Base-by-base conservation (phyloP, 2,888 invertebrate genomes). In the Epistrophe grossulariae region DNA sequence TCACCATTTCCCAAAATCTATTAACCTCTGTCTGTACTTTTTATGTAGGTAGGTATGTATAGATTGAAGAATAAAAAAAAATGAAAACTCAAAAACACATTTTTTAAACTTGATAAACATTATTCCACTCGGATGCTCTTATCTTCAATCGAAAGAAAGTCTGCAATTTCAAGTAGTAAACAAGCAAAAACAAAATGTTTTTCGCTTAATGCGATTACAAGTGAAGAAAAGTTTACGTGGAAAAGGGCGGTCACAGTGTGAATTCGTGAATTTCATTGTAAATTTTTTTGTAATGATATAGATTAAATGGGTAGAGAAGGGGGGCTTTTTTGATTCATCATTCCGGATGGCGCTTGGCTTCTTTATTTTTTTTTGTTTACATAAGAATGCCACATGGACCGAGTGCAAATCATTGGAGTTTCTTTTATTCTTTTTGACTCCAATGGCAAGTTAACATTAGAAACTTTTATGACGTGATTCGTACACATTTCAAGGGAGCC, bases 401-500 rank as follows among this genome's bases (percentile, higher is more conserved):
- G 13, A 52, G 52, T 24, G 50, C 6, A 15, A 40, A 50, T 38
- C 1, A 48, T 38, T 52, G 4, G 17, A 28, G n/a, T 13, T 62
- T 62, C 13, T 28, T 24, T 40, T 24, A 38, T 38, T 40, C 6
- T 52, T 13, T 17, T 17, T 38, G 7, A 40, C 28, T 48, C 48
- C 15, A 15, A 19, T 55, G 5, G n/a, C 7, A 85, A 78, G 45
- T 31, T 28, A 57, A 13, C 17, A 35, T 68, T 68, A 24, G 48
- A 50, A 66, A 66, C 31, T 66, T 66, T 31, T 2, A 85, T 85
- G 85, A 85, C 85, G 85, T 82, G 81, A 85, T 64, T 80, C 55
- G 55, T 55, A 31, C 28, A 82, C 70, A 85, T 78, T 85, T 70
- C n/a, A 8, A 50, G 64, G 31, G 55, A 60, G 59, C 59, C 74